Evolutionary conservation across 2,113 vertebrate species (phyloP).

Genomic region (Xenopus tropicalis): UCB_Xtro_10.0 CM004446.2:125844501-125845000

Average conservation of each 20-base stretch:
- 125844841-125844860: background rate
- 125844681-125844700: background rate
- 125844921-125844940: too few species aligned
- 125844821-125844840: conserved; percentile 12
- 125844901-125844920: background rate
- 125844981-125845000: too few species aligned
- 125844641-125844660: too few species aligned
- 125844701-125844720: background rate
- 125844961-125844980: too few species aligned
- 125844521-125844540: too few species aligned
- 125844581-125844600: too few species aligned
- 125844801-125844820: conserved; percentile 9
- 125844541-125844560: too few species aligned
- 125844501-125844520: too few species aligned
- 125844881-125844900: background rate
- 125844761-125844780: conserved; percentile 6
- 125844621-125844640: too few species aligned
- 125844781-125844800: conserved; percentile 12
- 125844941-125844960: background rate
- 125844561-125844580: too few species aligned
- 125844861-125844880: background rate
- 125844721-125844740: background rate
- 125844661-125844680: too few species aligned
- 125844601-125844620: too few species aligned
- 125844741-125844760: background rate